Conservation (phyloP, 1,140 invertebrate genomes). For the Panagrolaimus sp. region DNA sequence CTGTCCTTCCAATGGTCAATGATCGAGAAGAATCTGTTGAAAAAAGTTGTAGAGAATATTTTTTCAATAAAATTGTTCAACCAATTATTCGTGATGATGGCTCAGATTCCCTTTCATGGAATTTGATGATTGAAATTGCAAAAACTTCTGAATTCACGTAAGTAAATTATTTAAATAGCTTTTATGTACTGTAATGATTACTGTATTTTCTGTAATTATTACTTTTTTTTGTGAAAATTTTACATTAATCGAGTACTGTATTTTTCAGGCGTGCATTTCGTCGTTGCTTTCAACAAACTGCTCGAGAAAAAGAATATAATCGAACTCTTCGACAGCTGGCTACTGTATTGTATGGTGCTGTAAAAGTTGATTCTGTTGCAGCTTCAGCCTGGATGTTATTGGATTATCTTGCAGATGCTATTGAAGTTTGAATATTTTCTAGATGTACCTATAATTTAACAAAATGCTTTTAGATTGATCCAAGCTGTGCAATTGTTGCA, state of each 20-base stretch:
- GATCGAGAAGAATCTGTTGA: conserved; percentile 12
- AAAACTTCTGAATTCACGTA: not conserved
- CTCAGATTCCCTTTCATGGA: conserved; percentile 5
- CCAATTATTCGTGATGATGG: conserved; percentile 4
- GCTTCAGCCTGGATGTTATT: conserved; percentile 1
- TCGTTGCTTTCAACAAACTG: not conserved
- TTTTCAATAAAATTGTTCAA: conserved; percentile 11
- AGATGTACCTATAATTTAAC: not conserved
- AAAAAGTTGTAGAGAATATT: conserved; percentile 1
- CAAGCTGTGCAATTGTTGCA: not conserved
- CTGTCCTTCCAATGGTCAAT: conserved; percentile 3
- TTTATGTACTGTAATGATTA: too few species aligned
- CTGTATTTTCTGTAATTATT: too few species aligned
- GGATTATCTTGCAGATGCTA: conserved; percentile 9
- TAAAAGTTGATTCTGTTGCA: not conserved
- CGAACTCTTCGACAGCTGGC: not conserved
- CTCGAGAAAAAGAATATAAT: conserved; percentile 10
- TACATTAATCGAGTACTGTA: too few species aligned
- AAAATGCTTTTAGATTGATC: not conserved
- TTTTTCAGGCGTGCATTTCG: conserved; percentile 4
- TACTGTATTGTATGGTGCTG: not conserved
- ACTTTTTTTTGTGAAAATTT: too few species aligned
- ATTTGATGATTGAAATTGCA: conserved; percentile 11
- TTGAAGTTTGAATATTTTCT: not conserved
- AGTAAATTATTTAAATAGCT: too few species aligned